Percentiles rank a stretch among this genome's conserved stretches.
These are phyloP conservation scores for Pollachius pollachius DNA, from an alignment of 2,113 vertebrate genomes.

Conservation along the genomic window DNA sequence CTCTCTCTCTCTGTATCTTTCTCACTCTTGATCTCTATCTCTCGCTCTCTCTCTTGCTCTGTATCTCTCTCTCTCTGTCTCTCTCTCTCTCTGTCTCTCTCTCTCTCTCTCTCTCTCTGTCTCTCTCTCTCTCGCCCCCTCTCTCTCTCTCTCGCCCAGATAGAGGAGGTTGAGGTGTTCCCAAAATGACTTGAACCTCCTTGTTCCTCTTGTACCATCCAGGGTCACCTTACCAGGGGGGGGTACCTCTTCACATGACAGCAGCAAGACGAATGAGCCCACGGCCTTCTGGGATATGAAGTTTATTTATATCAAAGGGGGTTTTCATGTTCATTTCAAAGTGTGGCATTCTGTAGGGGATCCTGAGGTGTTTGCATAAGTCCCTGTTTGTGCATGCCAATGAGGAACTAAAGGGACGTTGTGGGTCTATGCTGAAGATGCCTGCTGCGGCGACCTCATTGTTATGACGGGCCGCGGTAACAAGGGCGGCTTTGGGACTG, in stretches of 20 bases:
- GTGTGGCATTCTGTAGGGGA: slow-evolving; percentile 19
- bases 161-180: slow-evolving; percentile 55
- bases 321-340: slow-evolving; percentile 33
- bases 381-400: neutral
- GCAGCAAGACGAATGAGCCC: slow-evolving; percentile 56
- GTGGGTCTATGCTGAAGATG: too few relatives aligned
- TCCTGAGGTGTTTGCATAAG: neutral
- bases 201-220: slow-evolving; percentile 40
- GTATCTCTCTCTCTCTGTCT: neutral
- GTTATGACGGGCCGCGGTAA: too few relatives aligned
- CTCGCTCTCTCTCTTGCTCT: slow-evolving; percentile 7
- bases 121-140: slow-evolving; percentile 37
- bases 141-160: slow-evolving; percentile 54
- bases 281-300: slow-evolving; percentile 58
- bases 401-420: too few relatives aligned
- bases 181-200: slow-evolving; percentile 58
- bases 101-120: slow-evolving; percentile 1
- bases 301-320: slow-evolving; percentile 33
- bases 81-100: neutral
- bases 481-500: too few relatives aligned
- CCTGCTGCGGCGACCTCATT: too few relatives aligned
- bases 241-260: slow-evolving; percentile 63
- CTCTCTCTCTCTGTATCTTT: neutral
- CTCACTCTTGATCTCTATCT: slow-evolving; percentile 16
- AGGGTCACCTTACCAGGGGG: slow-evolving; percentile 62